phyloP scores from a whole-genome alignment of 2,888 invertebrate genomes.

The Habrosyne pyritoides region DNA sequence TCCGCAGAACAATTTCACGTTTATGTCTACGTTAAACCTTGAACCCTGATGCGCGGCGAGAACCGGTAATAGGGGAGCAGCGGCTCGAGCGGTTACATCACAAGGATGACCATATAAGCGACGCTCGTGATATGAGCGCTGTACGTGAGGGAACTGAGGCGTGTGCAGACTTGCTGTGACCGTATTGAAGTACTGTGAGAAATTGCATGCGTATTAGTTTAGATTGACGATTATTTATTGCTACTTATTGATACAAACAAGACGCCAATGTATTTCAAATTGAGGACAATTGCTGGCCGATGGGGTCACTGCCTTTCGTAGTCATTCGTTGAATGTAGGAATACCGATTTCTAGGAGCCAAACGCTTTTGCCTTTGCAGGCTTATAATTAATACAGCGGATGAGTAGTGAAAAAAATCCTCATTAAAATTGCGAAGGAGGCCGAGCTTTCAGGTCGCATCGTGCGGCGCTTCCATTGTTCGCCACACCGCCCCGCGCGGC shows the following conservation, averaged over 20 bases:
- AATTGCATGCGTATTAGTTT: not conserved
- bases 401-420: too few relatives aligned
- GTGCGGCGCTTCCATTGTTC: not conserved
- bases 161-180: not conserved
- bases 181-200: not conserved
- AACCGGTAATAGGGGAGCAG: constrained; percentile 14
- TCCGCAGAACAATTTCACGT: not conserved
- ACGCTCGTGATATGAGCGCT: constrained; percentile 25
- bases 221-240: not conserved
- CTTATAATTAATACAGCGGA: too few relatives aligned
- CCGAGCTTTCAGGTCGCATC: not conserved
- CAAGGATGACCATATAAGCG: constrained; percentile 33
- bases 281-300: not conserved
- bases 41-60: constrained; percentile 1
- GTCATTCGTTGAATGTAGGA: not conserved
- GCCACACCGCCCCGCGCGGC: not conserved
- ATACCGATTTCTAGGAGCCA: not conserved
- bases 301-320: not conserved
- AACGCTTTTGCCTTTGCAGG: not conserved
- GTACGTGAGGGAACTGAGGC: constrained; percentile 11
- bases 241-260: not conserved
- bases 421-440: not conserved
- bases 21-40: constrained; percentile 7
- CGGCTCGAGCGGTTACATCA: constrained; percentile 38
- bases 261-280: not conserved